These are phyloP conservation scores for Prionace glauca DNA, from an alignment of 2,797 vertebrate genomes.

Conservation along the genomic window DNA sequence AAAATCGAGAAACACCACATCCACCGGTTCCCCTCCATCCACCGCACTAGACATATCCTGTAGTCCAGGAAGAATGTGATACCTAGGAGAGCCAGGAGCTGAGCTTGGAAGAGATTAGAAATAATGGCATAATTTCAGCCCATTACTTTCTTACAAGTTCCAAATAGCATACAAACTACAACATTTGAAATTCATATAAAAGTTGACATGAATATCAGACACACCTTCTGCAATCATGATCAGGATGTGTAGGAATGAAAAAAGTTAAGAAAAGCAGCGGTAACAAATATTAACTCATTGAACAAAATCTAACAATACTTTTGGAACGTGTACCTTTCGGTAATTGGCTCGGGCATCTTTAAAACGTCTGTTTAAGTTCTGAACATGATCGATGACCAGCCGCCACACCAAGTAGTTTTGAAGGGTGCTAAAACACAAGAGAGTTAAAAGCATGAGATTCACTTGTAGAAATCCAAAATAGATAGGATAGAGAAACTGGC, in stretches of 20 bases:
- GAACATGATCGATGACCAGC: slow-evolving; percentile 75
- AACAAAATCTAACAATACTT: neutral
- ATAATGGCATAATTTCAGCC: neutral
- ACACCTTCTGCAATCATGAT: neutral
- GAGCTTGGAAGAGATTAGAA: neutral
- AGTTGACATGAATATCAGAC: neutral
- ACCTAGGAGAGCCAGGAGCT: neutral
- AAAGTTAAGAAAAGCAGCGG: neutral
- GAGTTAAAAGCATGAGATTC: neutral
- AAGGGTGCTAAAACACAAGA: slow-evolving; percentile 66
- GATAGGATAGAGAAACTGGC: neutral
- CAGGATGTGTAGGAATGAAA: neutral
- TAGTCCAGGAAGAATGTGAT: neutral
- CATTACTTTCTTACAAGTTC: neutral
- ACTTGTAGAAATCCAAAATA: neutral
- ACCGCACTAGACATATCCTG: too few species aligned
- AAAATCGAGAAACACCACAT: too few species aligned
- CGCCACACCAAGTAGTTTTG: slow-evolving; percentile 96
- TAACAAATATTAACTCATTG: neutral
- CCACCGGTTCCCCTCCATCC: too few species aligned
- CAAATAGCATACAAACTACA: neutral
- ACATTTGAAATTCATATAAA: neutral
- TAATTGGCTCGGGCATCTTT: slow-evolving; percentile 81
- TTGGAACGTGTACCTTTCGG: slow-evolving; percentile 67
- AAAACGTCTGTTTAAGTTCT: slow-evolving; percentile 81